Conservation (phyloP, 2,888 invertebrate species). For the Morinoia aosen region DNA sequence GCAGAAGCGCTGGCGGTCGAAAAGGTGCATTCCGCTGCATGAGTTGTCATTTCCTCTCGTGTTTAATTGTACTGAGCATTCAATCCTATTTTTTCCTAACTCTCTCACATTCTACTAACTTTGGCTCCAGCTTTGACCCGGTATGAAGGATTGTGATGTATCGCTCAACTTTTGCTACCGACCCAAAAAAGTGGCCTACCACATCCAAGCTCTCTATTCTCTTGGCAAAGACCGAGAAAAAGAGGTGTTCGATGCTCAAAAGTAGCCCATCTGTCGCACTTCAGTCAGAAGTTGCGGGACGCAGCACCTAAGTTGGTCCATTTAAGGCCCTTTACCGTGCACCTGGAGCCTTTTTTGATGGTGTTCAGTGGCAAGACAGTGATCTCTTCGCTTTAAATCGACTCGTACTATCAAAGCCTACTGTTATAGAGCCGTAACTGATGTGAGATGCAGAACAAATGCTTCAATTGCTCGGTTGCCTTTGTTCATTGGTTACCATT, state of each 20-base stretch:
- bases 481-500: background rate
- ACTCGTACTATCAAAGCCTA: background rate
- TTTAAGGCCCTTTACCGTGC: background rate
- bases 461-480: background rate
- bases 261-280: conserved; percentile 13
- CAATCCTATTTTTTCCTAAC: background rate
- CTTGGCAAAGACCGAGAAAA: background rate
- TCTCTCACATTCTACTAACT: background rate
- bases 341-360: conserved; percentile 5
- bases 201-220: background rate
- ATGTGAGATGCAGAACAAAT: background rate
- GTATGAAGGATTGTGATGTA: conserved; percentile 14
- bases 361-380: background rate
- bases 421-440: background rate
- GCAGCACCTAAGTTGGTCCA: conserved; percentile 32
- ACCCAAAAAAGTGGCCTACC: background rate
- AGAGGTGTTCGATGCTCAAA: conserved; percentile 17
- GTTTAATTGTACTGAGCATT: background rate
- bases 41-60: background rate
- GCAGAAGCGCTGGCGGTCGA: background rate
- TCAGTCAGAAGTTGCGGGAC: conserved; percentile 1
- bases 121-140: background rate
- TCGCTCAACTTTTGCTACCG: background rate
- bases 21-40: background rate
- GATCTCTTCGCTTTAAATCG: conserved; percentile 1